A percentile compares a stretch with the other conserved stretches of the same genome.
These are phyloP conservation scores for Laupala kohalensis DNA, from an alignment of 1,140 invertebrate genomes.

Conservation along the genomic window DNA sequence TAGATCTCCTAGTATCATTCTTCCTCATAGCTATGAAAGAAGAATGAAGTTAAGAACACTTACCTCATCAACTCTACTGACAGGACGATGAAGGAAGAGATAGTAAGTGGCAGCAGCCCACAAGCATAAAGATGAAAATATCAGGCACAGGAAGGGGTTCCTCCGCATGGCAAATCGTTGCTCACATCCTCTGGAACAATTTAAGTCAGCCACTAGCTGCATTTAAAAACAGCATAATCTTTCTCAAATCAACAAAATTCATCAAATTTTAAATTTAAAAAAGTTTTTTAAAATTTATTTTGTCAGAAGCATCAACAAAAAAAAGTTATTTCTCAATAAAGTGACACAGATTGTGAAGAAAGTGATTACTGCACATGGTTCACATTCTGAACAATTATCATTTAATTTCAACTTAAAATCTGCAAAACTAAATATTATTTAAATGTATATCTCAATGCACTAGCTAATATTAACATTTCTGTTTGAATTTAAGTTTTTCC, in stretches of 20 bases:
- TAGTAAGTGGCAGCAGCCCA: constrained; percentile 12
- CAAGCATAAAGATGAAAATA: constrained; percentile 11
- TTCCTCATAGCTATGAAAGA: too few species aligned
- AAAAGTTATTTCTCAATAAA: too few species aligned
- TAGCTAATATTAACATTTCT: too few species aligned
- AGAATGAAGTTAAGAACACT: background rate
- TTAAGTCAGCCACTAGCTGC: background rate
- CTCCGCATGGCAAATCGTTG: constrained; percentile 12
- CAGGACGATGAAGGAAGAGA: constrained; percentile 11
- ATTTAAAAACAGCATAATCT: background rate
- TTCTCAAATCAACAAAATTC: background rate
- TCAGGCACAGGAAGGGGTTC: constrained; percentile 6
- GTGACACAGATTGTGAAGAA: too few species aligned
- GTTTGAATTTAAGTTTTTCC: too few species aligned
- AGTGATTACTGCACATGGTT: too few species aligned
- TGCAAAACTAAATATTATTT: too few species aligned
- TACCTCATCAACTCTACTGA: constrained; percentile 3
- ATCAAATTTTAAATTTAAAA: background rate
- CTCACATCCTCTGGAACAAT: constrained; percentile 12
- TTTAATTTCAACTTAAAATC: too few species aligned
- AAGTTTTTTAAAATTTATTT: background rate
- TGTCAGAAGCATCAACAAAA: background rate
- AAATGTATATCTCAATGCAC: too few species aligned
- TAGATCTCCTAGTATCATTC: too few species aligned
- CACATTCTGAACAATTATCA: too few species aligned